Evolutionary conservation across 2,797 vertebrate genomes (phyloP).

Genomic region (Phataginus tetradactyla): DNA sequence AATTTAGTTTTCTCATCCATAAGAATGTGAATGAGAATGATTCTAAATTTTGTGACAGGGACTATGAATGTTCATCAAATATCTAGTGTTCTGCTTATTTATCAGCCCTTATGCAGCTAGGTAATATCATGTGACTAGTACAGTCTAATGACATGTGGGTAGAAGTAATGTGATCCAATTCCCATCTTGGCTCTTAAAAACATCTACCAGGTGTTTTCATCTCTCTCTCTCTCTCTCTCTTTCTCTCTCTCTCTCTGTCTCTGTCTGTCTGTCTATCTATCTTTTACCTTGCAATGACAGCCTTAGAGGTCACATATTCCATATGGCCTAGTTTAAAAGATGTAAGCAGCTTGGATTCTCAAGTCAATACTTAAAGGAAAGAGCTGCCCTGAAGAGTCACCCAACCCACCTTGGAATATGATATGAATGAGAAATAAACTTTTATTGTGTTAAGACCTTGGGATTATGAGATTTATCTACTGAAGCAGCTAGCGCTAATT

Average conservation of each 20-base stretch:
- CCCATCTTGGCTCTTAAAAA: conserved; percentile 2
- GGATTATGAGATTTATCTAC: conserved; percentile 15
- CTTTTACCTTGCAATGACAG: background rate
- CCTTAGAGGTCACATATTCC: background rate
- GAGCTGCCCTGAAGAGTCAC: background rate
- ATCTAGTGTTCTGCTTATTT: background rate
- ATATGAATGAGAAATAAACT: conserved; percentile 1
- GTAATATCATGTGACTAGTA: background rate
- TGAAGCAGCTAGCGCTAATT: background rate
- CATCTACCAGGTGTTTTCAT: background rate
- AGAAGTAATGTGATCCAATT: background rate
- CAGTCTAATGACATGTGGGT: background rate
- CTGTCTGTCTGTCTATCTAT: background rate
- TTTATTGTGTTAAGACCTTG: background rate
- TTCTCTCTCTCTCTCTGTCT: background rate
- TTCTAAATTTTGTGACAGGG: background rate
- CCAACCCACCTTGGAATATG: background rate
- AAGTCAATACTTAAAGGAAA: background rate
- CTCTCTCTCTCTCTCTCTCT: background rate
- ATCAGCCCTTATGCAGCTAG: background rate
- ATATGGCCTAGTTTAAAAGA: background rate
- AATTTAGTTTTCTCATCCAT: conserved; percentile 29
- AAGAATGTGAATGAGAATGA: background rate
- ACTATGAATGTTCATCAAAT: background rate
- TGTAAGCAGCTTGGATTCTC: background rate